A percentile compares a stretch with the other conserved stretches of the same genome.
Evolutionary conservation across 2,113 vertebrate species (phyloP).

Genomic region (Eonycteris spelaea): DNA sequence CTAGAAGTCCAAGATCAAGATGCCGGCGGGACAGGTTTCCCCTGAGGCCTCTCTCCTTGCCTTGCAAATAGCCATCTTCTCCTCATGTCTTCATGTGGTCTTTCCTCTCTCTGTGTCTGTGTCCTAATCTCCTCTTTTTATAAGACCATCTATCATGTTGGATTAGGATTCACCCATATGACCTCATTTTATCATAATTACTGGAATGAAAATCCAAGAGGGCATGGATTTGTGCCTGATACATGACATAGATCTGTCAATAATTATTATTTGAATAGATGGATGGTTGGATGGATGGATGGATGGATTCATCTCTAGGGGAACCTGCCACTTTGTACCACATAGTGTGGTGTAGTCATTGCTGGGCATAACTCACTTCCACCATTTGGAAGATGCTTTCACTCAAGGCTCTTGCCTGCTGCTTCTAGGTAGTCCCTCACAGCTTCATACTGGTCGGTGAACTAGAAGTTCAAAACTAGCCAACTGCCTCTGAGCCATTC

Average conservation of each 20-base stretch:
- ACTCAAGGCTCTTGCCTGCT: background rate
- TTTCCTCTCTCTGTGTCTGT: background rate
- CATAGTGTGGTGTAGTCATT: background rate
- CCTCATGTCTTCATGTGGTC: background rate
- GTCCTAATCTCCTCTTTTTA: background rate
- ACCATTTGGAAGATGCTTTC: background rate
- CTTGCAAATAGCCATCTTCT: background rate
- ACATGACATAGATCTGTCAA: background rate
- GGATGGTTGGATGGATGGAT: background rate
- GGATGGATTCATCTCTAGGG: background rate
- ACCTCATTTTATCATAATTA: background rate
- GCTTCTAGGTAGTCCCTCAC: background rate
- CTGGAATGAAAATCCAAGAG: background rate
- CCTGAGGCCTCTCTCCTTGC: background rate
- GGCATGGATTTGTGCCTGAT: background rate
- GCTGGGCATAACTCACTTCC: background rate
- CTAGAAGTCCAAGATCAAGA: background rate
- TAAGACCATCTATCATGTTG: background rate
- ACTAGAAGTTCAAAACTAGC: background rate
- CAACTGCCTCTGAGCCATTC: background rate
- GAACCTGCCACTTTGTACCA: background rate
- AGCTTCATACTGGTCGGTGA: background rate
- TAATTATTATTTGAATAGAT: background rate
- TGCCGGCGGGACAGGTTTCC: background rate
- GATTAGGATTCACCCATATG: background rate